Base-by-base conservation (phyloP, 2,888 invertebrate genomes). In the Eupithecia inturbata region DNA sequence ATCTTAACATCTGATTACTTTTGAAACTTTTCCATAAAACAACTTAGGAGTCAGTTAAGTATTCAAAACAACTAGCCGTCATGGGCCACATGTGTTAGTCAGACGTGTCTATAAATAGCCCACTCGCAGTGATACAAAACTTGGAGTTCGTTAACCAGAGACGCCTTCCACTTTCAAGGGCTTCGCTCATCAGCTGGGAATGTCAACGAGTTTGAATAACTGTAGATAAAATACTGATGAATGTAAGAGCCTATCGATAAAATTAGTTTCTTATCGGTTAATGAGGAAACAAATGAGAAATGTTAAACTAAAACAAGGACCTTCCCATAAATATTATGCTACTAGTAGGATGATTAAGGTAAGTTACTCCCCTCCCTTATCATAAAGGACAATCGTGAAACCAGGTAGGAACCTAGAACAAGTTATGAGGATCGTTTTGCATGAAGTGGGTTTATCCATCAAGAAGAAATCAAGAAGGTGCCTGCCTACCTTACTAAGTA, bases 51-150 rank as follows among this genome's bases (percentile, higher is more conserved):
- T 70, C 62, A 68, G 73, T 73, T 68, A 70, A 57, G 22, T 57
- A 83, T 84, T 85, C 81, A 80, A 82, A 84, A 82, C 83, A 82
- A 80, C 77, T 77, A 78, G 74, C 82, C 80, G 83, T 84, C 84
- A 87, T 84, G 82, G 83, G 83, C 87, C 90, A 88, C 88, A 88
- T 86, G 76, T 78, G 82, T 92, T 89, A 89, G 89, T 93, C 92
- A 91, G 82, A 84, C n/a, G n/a, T 84, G 79, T 83, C 91, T 93
- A 93, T 92, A 89, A 90, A 87, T 92, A 90, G 89, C 74, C 70
- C 78, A 45, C n/a, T n/a, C n/a, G n/a, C 45, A 80, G 83, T 85
- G 88, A 90, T 91, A 89, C 86, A 84, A 85, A 85, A 89, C 84
- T 86, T 83, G 49, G 79, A 84, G 91, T 90, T 91, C 92, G 85